phyloP scores from a whole-genome alignment of 2,797 vertebrate genomes.

The Brachyalestes nurse region DNA sequence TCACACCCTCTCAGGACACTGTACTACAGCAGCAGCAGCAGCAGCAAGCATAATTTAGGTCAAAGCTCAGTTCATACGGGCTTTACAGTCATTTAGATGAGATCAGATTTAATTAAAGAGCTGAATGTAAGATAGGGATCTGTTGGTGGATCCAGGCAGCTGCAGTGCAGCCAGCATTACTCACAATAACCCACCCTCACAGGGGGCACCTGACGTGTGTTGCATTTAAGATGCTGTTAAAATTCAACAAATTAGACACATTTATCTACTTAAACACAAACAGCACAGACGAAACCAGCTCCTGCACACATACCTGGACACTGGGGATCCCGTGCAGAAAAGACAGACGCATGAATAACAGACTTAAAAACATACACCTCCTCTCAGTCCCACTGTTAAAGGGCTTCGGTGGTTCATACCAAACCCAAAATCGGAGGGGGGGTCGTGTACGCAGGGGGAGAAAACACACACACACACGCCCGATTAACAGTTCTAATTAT shows the following conservation, averaged over 20 bases:
- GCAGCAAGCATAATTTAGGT: background rate
- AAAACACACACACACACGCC: too few species aligned
- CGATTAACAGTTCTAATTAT: background rate
- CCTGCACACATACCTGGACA: background rate
- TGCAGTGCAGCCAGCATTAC: background rate
- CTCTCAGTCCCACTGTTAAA: background rate
- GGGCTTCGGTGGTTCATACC: conserved; percentile 29
- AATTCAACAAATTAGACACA: background rate
- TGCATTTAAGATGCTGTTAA: too few species aligned
- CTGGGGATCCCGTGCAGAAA: background rate
- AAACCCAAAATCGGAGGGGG: background rate
- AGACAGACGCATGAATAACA: background rate
- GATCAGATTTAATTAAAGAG: background rate
- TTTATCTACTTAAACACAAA: background rate
- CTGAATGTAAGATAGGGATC: background rate
- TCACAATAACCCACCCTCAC: background rate
- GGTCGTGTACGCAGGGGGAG: background rate
- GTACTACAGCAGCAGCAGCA: background rate
- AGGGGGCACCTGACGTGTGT: background rate
- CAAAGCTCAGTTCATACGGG: background rate
- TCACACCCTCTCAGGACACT: background rate
- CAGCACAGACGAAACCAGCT: background rate
- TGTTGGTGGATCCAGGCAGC: background rate
- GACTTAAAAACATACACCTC: background rate
- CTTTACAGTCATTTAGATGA: background rate